Evolutionary conservation across 30 jellyfish, hydroid and myxozoan species (phyloP).

Genomic region (Cassiopea andromeda): DNA sequence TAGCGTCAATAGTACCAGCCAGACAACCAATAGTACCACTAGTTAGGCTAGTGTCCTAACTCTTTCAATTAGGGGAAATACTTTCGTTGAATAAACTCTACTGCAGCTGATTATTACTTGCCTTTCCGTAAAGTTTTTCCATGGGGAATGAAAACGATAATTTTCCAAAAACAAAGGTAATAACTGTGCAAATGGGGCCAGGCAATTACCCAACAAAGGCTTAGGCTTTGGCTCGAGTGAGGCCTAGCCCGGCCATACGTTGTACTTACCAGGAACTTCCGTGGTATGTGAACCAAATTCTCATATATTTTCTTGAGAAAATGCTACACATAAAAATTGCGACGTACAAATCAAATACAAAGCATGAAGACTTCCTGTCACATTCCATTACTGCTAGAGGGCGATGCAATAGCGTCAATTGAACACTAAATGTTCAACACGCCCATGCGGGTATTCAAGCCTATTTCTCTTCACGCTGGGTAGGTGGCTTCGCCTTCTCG

Average conservation of each 20-base stretch:
- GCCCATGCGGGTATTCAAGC: conserved; percentile 4
- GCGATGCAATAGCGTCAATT: neutral
- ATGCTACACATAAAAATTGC: neutral
- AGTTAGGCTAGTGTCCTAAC: too few species aligned
- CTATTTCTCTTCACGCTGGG: neutral
- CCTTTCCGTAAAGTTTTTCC: neutral
- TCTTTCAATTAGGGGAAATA: too few species aligned
- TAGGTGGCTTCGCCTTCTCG: neutral
- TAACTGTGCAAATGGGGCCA: neutral
- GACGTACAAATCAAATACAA: neutral
- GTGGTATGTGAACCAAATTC: neutral
- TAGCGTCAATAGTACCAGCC: too few species aligned
- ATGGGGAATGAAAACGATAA: neutral
- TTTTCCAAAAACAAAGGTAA: neutral
- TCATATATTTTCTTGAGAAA: neutral
- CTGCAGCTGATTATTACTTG: too few species aligned
- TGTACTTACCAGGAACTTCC: neutral
- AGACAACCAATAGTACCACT: too few species aligned
- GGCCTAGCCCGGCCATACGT: neutral
- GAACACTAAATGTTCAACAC: neutral
- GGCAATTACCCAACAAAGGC: neutral
- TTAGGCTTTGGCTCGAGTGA: neutral
- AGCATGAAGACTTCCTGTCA: neutral
- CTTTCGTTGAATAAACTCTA: too few species aligned
- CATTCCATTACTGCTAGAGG: neutral